Conservation (phyloP, 2,888 invertebrate species). For the Ditula angustiorana region DNA sequence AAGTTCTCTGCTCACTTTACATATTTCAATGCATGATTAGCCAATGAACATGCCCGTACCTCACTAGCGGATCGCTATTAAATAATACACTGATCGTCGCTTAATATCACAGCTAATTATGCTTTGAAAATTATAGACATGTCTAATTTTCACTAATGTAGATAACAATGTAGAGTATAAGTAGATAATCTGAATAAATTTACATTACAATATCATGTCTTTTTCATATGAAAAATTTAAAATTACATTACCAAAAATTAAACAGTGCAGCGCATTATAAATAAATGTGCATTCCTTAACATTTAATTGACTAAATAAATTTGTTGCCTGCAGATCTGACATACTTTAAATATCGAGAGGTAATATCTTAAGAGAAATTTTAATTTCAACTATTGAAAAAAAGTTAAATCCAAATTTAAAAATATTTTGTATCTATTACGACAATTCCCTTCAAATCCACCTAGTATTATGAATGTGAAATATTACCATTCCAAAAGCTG, state of each 20-base stretch:
- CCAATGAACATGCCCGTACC: slow-evolving; percentile 84
- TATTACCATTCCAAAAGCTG: slow-evolving; percentile 79
- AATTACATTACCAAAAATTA: slow-evolving; percentile 85
- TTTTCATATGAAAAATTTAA: slow-evolving; percentile 84
- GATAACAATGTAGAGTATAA: slow-evolving; percentile 85
- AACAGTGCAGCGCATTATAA: slow-evolving; percentile 86
- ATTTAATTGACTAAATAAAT: slow-evolving; percentile 87
- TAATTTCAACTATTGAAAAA: slow-evolving; percentile 85
- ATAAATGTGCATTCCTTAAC: slow-evolving; percentile 86
- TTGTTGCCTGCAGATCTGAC: slow-evolving; percentile 86
- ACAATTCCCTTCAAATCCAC: slow-evolving; percentile 85
- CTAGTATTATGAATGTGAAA: slow-evolving; percentile 81
- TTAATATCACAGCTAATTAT: slow-evolving; percentile 86
- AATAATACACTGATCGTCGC: slow-evolving; percentile 84
- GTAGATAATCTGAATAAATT: slow-evolving; percentile 85
- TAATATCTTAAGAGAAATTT: slow-evolving; percentile 86
- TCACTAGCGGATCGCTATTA: slow-evolving; percentile 83
- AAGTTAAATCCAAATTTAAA: slow-evolving; percentile 84
- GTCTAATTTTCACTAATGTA: slow-evolving; percentile 85
- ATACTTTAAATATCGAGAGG: slow-evolving; percentile 85
- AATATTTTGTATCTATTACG: slow-evolving; percentile 81
- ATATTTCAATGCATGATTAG: slow-evolving; percentile 86
- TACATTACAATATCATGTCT: slow-evolving; percentile 86
- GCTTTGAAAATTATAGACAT: slow-evolving; percentile 86
- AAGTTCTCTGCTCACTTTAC: slow-evolving; percentile 80